These are phyloP conservation scores for Lepidurus arcticus DNA, from an alignment of 1,140 invertebrate genomes.

Conservation along the genomic window DNA sequence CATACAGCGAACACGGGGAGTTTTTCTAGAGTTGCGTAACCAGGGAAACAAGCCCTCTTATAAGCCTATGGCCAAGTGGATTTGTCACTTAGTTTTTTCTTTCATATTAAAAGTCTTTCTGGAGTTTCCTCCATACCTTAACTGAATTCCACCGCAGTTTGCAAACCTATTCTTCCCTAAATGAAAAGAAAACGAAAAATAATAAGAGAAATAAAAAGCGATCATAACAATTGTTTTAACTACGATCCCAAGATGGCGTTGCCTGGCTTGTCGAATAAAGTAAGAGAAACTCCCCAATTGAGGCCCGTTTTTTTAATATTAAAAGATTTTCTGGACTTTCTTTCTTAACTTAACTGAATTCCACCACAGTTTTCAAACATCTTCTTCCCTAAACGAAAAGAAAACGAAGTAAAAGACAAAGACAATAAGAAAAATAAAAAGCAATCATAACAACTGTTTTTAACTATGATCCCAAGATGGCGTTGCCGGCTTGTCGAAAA, in stretches of 20 bases:
- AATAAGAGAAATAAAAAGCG: neutral
- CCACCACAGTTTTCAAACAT: too few relatives aligned
- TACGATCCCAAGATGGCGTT: constrained; percentile 2
- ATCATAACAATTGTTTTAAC: neutral
- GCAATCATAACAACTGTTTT: neutral
- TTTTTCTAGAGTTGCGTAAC: neutral
- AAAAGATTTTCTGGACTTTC: too few relatives aligned
- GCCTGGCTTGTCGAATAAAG: neutral
- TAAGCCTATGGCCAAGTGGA: too few relatives aligned
- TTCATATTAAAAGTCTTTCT: too few relatives aligned
- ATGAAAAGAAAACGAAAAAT: neutral
- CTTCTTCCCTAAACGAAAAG: neutral
- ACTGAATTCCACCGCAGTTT: too few relatives aligned
- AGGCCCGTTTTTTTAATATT: neutral
- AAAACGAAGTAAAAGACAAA: neutral
- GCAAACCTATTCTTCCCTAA: neutral
- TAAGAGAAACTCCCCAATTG: neutral
- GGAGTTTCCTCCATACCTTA: too few relatives aligned
- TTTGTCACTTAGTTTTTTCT: too few relatives aligned
- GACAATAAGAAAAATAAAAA: neutral
- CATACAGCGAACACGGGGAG: neutral
- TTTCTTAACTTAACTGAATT: too few relatives aligned
- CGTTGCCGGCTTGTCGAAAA: neutral
- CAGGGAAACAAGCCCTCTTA: neutral
- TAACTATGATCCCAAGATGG: constrained; percentile 12